These are phyloP conservation scores for Euphydryas editha DNA, from an alignment of 2,888 invertebrate genomes.

Conservation along the genomic window DNA sequence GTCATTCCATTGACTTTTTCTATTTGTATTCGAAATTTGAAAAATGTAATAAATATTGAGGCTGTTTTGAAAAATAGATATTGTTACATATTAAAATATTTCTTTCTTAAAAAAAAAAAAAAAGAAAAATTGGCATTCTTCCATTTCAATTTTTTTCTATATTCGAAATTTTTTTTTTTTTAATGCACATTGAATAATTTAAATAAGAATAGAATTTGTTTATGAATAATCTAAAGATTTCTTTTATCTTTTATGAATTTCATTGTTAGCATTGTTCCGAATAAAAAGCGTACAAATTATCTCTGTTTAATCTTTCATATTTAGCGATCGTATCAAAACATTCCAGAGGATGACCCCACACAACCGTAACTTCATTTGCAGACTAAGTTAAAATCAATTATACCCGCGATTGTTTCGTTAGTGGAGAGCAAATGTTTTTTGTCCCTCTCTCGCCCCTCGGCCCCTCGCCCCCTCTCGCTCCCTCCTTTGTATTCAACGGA, in stretches of 20 bases:
- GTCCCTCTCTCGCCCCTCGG: constrained; percentile 47
- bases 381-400: constrained; percentile 80
- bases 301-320: neutral
- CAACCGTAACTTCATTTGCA: constrained; percentile 13
- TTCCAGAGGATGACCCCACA: constrained; percentile 4
- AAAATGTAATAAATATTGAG: neutral
- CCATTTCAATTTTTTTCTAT: too few relatives aligned
- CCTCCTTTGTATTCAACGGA: constrained; percentile 70
- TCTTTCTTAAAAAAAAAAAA: too few relatives aligned
- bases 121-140: too few relatives aligned
- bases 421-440: constrained; percentile 71
- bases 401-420: constrained; percentile 82
- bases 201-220: neutral
- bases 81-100: too few relatives aligned
- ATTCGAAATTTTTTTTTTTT: neutral
- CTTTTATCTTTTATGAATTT: neutral
- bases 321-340: constrained; percentile 7
- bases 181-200: too few relatives aligned
- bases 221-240: neutral
- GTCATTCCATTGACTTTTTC: neutral
- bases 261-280: neutral
- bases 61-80: neutral
- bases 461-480: constrained; percentile 35
- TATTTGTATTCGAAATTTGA: too few relatives aligned
- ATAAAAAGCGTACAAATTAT: neutral